Conservation (phyloP, 2,113 vertebrate genomes). For the Pollimyrus isidori region DNA sequence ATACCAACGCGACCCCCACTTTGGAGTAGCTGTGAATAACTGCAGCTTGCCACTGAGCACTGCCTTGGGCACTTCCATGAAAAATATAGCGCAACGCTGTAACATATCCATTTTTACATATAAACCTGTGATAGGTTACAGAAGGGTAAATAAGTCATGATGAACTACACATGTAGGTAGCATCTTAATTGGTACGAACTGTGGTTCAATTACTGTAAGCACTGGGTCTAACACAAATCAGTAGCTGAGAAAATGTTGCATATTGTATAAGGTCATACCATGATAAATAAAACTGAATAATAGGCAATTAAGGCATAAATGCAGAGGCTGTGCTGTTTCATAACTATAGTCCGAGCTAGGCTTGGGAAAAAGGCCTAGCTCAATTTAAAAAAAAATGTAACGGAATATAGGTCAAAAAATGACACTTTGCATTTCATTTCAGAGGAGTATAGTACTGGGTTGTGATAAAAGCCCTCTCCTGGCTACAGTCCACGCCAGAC, state of each 20-base stretch:
- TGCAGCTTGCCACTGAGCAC: background rate
- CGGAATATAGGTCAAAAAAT: background rate
- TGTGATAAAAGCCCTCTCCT: background rate
- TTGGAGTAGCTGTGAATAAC: background rate
- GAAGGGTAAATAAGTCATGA: background rate
- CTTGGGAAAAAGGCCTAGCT: background rate
- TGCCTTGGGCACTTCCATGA: background rate
- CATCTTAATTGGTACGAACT: background rate
- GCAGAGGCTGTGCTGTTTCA: background rate
- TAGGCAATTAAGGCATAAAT: background rate
- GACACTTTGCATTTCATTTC: background rate
- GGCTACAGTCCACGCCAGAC: background rate
- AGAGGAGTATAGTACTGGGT: background rate
- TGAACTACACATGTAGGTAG: background rate
- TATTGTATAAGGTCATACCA: background rate
- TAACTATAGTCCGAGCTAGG: background rate
- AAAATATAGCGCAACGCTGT: slow-evolving; percentile 12
- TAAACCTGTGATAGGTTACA: background rate
- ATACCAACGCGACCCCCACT: background rate
- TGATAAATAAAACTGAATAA: background rate
- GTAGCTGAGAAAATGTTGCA: background rate
- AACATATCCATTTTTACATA: background rate
- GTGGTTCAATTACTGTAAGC: background rate
- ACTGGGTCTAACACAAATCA: background rate
- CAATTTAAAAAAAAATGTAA: background rate